These are phyloP conservation scores for Chroicocephalus ridibundus DNA, from an alignment of 2,113 vertebrate genomes.

Conservation along the genomic window DNA sequence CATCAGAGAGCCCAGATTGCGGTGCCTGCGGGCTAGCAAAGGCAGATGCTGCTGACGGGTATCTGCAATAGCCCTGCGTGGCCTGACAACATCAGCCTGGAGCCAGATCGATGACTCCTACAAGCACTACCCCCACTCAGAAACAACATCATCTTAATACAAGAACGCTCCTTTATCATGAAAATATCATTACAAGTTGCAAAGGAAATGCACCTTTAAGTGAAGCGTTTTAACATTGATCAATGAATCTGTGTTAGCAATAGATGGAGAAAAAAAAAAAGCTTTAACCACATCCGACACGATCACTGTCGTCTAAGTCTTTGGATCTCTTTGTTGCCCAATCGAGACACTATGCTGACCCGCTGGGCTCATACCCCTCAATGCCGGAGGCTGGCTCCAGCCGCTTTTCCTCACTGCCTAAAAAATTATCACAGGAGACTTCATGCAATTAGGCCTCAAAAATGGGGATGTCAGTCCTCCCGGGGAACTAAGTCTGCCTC, in stretches of 20 bases:
- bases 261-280: neutral
- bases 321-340: constrained; percentile 15
- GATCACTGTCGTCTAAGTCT: neutral
- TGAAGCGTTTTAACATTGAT: neutral
- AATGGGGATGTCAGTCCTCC: constrained; percentile 22
- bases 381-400: neutral
- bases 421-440: constrained; percentile 24
- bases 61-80: neutral
- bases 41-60: neutral
- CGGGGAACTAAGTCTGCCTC: constrained; percentile 13
- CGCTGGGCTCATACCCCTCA: neutral
- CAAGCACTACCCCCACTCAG: neutral
- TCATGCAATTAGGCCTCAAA: constrained; percentile 27
- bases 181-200: neutral
- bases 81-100: neutral
- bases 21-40: neutral
- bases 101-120: neutral
- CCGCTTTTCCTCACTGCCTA: neutral
- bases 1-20: neutral
- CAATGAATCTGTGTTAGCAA: neutral
- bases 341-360: neutral
- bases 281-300: neutral
- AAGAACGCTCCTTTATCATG: neutral
- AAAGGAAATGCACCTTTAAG: neutral
- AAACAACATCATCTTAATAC: neutral